Conservation (phyloP, 2,797 vertebrate genomes). For the Onychomys leucogaster region DNA sequence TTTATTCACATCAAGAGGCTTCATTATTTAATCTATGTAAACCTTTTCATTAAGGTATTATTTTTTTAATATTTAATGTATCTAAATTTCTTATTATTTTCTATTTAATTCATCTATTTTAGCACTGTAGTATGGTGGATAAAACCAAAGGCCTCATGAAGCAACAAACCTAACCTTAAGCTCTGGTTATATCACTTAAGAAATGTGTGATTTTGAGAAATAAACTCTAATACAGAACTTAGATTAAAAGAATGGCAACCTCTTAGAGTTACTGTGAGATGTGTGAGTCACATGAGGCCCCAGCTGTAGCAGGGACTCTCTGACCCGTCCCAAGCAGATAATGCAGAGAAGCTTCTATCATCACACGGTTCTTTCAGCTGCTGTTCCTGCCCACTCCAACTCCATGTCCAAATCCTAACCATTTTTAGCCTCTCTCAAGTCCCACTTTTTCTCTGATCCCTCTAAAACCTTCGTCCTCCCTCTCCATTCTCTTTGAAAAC, state of each 20-base stretch:
- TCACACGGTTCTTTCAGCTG: background rate
- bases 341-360: background rate
- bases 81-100: background rate
- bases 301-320: background rate
- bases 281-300: background rate
- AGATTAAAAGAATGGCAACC: background rate
- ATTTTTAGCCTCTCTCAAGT: background rate
- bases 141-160: background rate
- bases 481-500: slow-evolving; percentile 36
- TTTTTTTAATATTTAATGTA: background rate
- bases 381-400: background rate
- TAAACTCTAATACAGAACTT: slow-evolving; percentile 26
- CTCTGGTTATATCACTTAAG: background rate
- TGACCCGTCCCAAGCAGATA: background rate
- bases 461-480: background rate
- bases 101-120: background rate
- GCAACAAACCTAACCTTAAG: background rate
- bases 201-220: background rate
- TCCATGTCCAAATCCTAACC: background rate
- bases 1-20: background rate
- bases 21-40: background rate
- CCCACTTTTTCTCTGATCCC: background rate
- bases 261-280: background rate
- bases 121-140: background rate
- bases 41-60: background rate